A percentile compares a stretch with the other conserved stretches of the same genome.
These are phyloP conservation scores for Montipora capricornis DNA, from an alignment of 64 coral and sea anemone species.

Conservation along the genomic window DNA sequence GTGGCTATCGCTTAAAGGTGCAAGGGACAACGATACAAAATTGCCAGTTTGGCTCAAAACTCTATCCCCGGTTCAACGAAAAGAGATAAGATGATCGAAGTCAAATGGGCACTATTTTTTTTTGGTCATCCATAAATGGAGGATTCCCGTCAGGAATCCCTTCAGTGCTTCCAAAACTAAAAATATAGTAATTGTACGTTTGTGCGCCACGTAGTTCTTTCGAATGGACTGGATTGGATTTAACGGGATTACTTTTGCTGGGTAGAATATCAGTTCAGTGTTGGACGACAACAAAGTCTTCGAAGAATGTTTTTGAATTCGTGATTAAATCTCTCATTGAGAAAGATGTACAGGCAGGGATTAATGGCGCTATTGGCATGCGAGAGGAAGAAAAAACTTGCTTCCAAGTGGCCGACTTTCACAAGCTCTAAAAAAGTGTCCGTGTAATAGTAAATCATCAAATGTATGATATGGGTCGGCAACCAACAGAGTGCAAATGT, in stretches of 20 bases:
- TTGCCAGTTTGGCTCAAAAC: too few species aligned
- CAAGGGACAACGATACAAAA: too few species aligned
- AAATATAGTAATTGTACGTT: too few species aligned
- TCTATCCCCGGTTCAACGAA: too few species aligned
- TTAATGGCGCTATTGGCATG: conserved; percentile 93
- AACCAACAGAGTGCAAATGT: conserved; percentile 85
- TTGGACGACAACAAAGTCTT: background rate
- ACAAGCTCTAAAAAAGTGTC: conserved; percentile 16
- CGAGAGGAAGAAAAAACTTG: conserved; percentile 77
- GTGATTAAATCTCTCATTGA: conserved; percentile 76
- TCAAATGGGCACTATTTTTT: too few species aligned
- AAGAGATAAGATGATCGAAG: too few species aligned
- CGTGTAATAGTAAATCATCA: conserved; percentile 55
- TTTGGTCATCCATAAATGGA: too few species aligned
- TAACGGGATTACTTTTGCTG: background rate
- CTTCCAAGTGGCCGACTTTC: conserved; percentile 38
- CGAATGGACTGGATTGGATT: background rate
- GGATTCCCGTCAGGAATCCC: too few species aligned
- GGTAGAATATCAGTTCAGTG: background rate
- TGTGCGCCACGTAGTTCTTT: too few species aligned
- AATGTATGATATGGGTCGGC: conserved; percentile 83
- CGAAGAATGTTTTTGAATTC: conserved; percentile 79
- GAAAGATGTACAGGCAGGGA: conserved; percentile 79
- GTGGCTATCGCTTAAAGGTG: too few species aligned
- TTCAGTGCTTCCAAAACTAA: too few species aligned